phyloP scores from a whole-genome alignment of 2,888 invertebrate genomes.

The Heliconius aoede region DNA sequence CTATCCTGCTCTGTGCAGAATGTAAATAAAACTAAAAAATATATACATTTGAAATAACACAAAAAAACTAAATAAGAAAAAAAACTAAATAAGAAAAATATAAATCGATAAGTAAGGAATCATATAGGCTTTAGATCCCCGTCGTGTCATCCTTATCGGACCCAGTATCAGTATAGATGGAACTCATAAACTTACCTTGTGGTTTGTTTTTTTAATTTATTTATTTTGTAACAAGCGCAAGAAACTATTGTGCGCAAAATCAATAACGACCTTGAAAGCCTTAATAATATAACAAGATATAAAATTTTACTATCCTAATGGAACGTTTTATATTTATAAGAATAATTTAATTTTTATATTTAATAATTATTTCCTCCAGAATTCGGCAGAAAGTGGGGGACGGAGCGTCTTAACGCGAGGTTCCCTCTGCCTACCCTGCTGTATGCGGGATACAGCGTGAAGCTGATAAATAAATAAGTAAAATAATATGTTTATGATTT shows the following conservation, averaged over 20 bases:
- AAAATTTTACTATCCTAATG: background rate
- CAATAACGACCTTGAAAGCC: background rate
- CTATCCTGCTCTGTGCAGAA: background rate
- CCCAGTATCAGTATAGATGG: conserved; percentile 14
- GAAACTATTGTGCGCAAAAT: background rate
- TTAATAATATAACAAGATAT: background rate
- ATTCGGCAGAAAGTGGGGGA: too few species aligned
- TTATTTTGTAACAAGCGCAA: background rate
- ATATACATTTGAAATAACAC: background rate
- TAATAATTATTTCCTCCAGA: too few species aligned
- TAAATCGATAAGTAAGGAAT: conserved; percentile 9
- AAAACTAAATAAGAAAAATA: background rate
- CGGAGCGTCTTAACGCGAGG: too few species aligned
- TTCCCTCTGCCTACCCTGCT: too few species aligned
- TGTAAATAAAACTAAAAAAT: background rate
- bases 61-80: background rate
- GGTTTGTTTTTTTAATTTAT: background rate
- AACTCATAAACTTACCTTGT: background rate
- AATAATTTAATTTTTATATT: background rate
- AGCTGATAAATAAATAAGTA: too few species aligned
- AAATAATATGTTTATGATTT: too few species aligned
- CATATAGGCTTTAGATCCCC: background rate
- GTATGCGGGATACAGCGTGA: too few species aligned
- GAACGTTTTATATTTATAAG: background rate
- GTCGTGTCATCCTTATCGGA: conserved; percentile 20